Conservation (phyloP, 1,140 invertebrate genomes). For the Copidosoma floridanum region DNA sequence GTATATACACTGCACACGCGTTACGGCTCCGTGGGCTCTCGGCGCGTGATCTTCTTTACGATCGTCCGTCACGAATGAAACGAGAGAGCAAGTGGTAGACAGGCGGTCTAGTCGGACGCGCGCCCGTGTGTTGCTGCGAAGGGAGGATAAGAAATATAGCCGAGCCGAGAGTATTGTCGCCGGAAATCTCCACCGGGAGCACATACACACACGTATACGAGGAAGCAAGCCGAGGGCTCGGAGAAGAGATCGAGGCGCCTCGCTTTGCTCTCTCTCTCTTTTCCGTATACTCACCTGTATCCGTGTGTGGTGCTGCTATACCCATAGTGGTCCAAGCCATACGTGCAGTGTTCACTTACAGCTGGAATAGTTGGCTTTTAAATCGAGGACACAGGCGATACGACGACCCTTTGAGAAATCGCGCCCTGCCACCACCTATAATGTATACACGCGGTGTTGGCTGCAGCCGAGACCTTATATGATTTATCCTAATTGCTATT, state of each 20-base stretch:
- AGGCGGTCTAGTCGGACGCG: neutral
- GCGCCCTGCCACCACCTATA: conserved; percentile 39
- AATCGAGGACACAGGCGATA: too few relatives aligned
- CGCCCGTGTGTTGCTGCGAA: conserved; percentile 22
- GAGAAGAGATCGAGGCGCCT: conserved; percentile 39
- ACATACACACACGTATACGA: too few relatives aligned
- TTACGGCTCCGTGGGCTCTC: too few relatives aligned
- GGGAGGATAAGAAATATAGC: conserved; percentile 1
- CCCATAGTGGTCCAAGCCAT: too few relatives aligned
- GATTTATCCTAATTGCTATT: conserved; percentile 58
- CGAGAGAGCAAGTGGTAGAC: neutral
- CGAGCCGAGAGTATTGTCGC: conserved; percentile 45
- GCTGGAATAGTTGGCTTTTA: conserved; percentile 6
- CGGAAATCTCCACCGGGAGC: conserved; percentile 45
- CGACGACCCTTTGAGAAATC: conserved; percentile 41
- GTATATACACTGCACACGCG: too few relatives aligned
- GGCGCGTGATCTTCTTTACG: conserved; percentile 36
- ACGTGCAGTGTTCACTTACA: too few relatives aligned
- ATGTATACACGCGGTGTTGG: conserved; percentile 28
- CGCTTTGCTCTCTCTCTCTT: conserved; percentile 14
- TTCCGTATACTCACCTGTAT: too few relatives aligned
- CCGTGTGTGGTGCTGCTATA: too few relatives aligned
- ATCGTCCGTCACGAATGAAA: conserved; percentile 34
- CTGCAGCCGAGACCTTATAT: conserved; percentile 33
- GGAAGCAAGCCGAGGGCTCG: too few relatives aligned